Conservation (phyloP, 2,888 invertebrate genomes). For the Xylophagus ater region DNA sequence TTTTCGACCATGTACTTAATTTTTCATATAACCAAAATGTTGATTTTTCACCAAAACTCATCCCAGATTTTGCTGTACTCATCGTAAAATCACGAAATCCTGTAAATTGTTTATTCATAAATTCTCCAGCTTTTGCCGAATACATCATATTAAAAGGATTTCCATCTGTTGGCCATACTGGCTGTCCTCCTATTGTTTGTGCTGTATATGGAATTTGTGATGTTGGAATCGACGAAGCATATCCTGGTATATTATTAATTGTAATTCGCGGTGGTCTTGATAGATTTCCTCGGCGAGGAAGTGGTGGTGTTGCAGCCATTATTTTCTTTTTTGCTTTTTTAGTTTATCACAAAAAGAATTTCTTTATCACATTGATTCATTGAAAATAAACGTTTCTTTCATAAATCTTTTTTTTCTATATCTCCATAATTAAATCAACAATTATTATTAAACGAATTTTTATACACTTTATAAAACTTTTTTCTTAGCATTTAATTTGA, state of each 20-base stretch:
- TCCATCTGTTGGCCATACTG: slow-evolving; percentile 29
- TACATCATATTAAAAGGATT: slow-evolving; percentile 42
- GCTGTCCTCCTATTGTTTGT: neutral
- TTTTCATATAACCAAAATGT: slow-evolving; percentile 71
- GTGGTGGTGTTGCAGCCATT: too few relatives aligned
- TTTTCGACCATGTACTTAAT: slow-evolving; percentile 61
- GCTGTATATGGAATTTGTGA: slow-evolving; percentile 5
- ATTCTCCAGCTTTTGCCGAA: slow-evolving; percentile 59
- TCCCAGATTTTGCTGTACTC: slow-evolving; percentile 68
- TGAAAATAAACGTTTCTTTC: too few relatives aligned
- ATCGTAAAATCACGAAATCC: slow-evolving; percentile 68
- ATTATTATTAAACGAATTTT: too few relatives aligned
- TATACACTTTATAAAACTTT: too few relatives aligned
- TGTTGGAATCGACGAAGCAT: slow-evolving; percentile 16
- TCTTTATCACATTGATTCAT: too few relatives aligned
- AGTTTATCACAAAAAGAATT: too few relatives aligned
- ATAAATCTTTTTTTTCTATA: too few relatives aligned
- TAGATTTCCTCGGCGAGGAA: slow-evolving; percentile 19
- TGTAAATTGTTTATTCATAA: slow-evolving; percentile 68
- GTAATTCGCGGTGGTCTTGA: slow-evolving; percentile 34
- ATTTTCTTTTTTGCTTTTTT: too few relatives aligned
- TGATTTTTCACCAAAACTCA: slow-evolving; percentile 73
- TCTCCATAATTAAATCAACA: too few relatives aligned
- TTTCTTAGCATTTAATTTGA: too few relatives aligned
- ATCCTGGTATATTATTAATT: slow-evolving; percentile 23